Evolutionary conservation across 1,140 invertebrate species (phyloP).

Genomic region (Leguminivora glycinivorella): DNA sequence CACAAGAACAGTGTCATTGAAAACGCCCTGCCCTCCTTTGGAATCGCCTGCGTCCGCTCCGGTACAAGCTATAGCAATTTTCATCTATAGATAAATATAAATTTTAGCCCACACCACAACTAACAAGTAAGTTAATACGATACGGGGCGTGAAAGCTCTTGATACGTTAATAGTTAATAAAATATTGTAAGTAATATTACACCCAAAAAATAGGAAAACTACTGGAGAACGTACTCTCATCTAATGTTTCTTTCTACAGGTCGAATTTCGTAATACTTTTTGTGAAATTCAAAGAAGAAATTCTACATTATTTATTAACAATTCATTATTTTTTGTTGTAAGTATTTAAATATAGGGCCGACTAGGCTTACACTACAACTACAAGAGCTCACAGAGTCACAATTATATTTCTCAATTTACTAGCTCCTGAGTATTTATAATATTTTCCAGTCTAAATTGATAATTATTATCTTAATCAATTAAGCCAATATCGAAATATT

Average conservation of each 20-base stretch:
- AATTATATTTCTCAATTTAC: background rate
- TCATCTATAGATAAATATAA: constrained; percentile 62
- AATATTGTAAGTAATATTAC: background rate
- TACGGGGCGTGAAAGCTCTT: background rate
- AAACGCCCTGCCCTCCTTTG: constrained; percentile 61
- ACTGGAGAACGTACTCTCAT: too few species aligned
- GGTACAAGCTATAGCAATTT: constrained; percentile 46
- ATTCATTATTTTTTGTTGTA: too few species aligned
- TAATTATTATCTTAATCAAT: constrained; percentile 2
- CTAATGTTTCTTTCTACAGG: too few species aligned
- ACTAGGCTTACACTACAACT: too few species aligned
- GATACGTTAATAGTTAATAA: background rate
- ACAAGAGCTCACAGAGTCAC: too few species aligned
- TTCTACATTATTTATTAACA: too few species aligned
- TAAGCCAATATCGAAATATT: too few species aligned
- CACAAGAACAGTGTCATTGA: constrained; percentile 61
- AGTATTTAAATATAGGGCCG: too few species aligned
- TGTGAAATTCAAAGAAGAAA: too few species aligned
- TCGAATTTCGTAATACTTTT: too few species aligned
- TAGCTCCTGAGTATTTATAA: background rate
- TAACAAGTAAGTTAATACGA: background rate
- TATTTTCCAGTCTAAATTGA: background rate
- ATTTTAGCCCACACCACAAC: constrained; percentile 44
- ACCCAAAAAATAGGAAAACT: background rate
- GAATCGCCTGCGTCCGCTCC: constrained; percentile 32